Percentiles rank a stretch among this genome's conserved stretches.
Conservation (phyloP, 2,113 vertebrate species). For the Carassius auratus region DNA sequence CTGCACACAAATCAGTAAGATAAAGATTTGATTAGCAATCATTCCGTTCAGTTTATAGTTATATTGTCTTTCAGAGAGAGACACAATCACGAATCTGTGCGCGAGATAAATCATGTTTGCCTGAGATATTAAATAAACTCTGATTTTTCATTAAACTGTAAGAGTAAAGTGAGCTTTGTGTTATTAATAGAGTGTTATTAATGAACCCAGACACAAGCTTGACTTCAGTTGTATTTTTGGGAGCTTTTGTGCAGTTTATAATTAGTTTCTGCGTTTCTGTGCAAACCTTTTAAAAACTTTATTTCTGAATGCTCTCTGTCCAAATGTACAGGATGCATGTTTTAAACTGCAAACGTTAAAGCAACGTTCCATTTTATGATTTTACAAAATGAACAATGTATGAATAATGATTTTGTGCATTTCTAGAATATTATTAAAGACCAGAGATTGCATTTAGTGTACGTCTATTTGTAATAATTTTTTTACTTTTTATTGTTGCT, state of each 20-base stretch:
- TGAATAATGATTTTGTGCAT: background rate
- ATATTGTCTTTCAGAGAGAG: background rate
- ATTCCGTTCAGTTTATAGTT: background rate
- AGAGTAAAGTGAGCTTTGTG: background rate
- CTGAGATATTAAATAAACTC: background rate
- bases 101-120: background rate
- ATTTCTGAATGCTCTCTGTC: too few relatives aligned
- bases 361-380: too few relatives aligned
- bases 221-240: background rate
- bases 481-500: too few relatives aligned
- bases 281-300: too few relatives aligned
- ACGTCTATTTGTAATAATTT: too few relatives aligned
- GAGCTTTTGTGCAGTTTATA: background rate
- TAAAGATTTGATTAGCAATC: background rate
- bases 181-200: background rate
- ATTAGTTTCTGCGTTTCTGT: background rate
- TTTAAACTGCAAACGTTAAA: too few relatives aligned
- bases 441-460: too few relatives aligned
- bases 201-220: background rate
- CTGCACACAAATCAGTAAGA: background rate
- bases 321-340: too few relatives aligned
- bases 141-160: background rate
- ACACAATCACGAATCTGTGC: background rate
- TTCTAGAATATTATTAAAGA: background rate
- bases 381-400: too few relatives aligned